Conservation (phyloP, 2,797 vertebrate species). For the Poecile montanus region DNA sequence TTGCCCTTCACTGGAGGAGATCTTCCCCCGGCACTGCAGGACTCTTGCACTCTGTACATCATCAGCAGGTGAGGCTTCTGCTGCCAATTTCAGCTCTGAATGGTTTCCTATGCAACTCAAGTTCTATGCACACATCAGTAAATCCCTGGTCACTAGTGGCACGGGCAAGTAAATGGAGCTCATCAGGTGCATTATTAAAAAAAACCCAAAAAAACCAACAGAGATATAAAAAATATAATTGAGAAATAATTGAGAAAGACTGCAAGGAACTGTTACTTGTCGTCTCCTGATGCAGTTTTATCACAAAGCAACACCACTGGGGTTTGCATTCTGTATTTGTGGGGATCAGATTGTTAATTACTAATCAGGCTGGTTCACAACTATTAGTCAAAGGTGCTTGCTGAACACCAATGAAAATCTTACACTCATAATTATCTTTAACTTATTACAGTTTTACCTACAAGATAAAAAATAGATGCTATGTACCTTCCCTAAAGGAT, state of each 20-base stretch:
- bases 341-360: background rate
- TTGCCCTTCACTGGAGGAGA: background rate
- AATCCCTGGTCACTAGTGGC: background rate
- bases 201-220: background rate
- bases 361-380: background rate
- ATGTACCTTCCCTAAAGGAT: background rate
- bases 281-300: background rate
- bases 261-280: background rate
- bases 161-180: background rate
- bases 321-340: constrained; percentile 1
- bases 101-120: background rate
- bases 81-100: background rate
- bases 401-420: background rate
- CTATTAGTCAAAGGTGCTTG: background rate
- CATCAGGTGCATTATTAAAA: background rate
- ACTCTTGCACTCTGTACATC: background rate
- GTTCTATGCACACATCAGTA: background rate
- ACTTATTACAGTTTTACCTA: background rate
- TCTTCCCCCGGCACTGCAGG: background rate
- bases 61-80: background rate
- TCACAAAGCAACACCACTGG: constrained; percentile 1
- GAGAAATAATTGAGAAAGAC: background rate
- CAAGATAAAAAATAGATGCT: background rate
- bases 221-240: background rate
- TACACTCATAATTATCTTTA: background rate